Evolutionary conservation across 2,113 vertebrate genomes (phyloP), one percentile per base, ranked within the genome.

Genomic region (Glaucomys volans): DNA sequence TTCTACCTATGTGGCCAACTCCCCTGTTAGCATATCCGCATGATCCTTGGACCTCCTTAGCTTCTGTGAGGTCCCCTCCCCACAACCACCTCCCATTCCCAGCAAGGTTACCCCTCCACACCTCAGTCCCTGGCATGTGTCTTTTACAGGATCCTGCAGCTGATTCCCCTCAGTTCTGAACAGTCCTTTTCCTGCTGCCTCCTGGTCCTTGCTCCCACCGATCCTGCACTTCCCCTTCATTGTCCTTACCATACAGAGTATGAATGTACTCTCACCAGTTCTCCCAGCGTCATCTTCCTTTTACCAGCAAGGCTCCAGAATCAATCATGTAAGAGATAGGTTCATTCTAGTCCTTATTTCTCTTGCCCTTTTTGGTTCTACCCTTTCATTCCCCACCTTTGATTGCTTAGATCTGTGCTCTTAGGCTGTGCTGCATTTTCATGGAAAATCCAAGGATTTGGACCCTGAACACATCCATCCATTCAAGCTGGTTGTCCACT

Each of bases 121-220:
- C n/a, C 47, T 32, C 28, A 9, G 30, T 44, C 17, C 16, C 57
- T 57, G 11, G 47, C 72, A 80, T 50, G 40, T 32, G 20, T 72
- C 52, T 54, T 64, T 86, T 80, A 0, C 24, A 1, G 17, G 57
- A 52, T 82, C 79, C 67, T 26, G 5, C 22, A 20, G 32, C 50
- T 0, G 26, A 22, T 4, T 84, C 8, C 8, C 50, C 4, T 24
- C 17, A 14, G 42, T 69, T 90, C 69, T 18, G 12, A 62, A 13
- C 20, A 3, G 11, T 24, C 40, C 44, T 7, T 30, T 28, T 79
- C 64, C 40, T n/a, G 0, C 32, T 0, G 4, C 12, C 4, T 17
- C 30, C 1, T 16, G 28, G 8, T 37, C 35, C 6, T 37, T 3
- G 0, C 28, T 26, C 44, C 26, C 37, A 10, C 35, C 44, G 50